Conservation (phyloP, 1,140 invertebrate genomes). For the Pogonomyrmex barbatus region DNA sequence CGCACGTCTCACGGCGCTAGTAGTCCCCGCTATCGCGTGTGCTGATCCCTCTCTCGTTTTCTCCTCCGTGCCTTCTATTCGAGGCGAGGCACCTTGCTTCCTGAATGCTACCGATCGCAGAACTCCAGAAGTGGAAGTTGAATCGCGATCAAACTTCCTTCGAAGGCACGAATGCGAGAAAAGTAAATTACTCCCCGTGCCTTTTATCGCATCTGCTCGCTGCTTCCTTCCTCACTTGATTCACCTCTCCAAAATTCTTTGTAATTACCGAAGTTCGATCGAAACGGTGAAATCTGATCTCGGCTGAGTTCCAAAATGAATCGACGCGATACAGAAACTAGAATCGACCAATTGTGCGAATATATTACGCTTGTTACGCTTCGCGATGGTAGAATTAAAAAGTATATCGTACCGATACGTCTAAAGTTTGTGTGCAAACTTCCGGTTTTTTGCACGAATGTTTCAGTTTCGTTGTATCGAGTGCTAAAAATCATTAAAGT, state of each 20-base stretch:
- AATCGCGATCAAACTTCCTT: slow-evolving; percentile 56
- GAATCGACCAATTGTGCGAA: slow-evolving; percentile 15
- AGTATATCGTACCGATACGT: not conserved
- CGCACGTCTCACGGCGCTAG: slow-evolving; percentile 78
- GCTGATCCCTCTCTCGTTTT: slow-evolving; percentile 67
- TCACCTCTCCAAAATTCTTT: slow-evolving; percentile 10
- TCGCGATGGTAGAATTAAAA: slow-evolving; percentile 15
- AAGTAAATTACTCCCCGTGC: slow-evolving; percentile 34
- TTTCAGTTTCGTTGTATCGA: not conserved
- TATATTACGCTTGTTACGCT: not conserved
- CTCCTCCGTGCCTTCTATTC: slow-evolving; percentile 38
- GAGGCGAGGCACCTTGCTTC: slow-evolving; percentile 14
- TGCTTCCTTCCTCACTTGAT: slow-evolving; percentile 13
- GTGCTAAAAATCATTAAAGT: not conserved
- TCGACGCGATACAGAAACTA: not conserved
- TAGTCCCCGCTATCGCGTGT: slow-evolving; percentile 75
- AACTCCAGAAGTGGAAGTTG: slow-evolving; percentile 28
- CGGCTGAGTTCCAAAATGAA: not conserved
- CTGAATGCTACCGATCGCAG: slow-evolving; percentile 29
- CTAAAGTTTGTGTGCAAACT: not conserved
- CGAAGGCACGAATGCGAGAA: slow-evolving; percentile 12
- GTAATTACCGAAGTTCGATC: slow-evolving; percentile 40
- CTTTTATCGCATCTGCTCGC: slow-evolving; percentile 23
- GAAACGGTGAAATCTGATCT: slow-evolving; percentile 15
- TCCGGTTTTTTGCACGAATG: not conserved